These are phyloP conservation scores for Ormyrus pomaceus DNA, from an alignment of 2,888 invertebrate genomes.

Conservation along the genomic window DNA sequence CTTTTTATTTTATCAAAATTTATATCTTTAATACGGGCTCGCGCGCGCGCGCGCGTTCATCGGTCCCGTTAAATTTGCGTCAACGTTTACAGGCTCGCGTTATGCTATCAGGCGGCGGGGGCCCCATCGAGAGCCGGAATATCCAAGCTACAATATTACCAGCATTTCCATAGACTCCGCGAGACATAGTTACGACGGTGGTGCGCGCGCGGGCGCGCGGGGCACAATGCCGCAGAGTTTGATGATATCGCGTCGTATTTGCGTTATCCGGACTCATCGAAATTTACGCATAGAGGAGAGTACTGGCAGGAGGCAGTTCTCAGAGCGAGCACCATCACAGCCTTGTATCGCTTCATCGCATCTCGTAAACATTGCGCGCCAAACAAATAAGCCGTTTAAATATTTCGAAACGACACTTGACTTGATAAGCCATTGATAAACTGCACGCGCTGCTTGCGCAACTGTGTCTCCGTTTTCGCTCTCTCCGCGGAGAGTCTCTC, in stretches of 20 bases:
- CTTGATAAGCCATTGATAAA: conserved; percentile 18
- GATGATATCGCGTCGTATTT: conserved; percentile 40
- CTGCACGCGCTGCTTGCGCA: not conserved
- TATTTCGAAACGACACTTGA: conserved; percentile 40
- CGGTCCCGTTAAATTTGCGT: not conserved
- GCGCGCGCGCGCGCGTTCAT: not conserved
- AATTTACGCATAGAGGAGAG: conserved; percentile 21
- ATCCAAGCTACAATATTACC: conserved; percentile 13
- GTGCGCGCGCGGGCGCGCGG: not conserved
- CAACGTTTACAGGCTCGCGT: not conserved
- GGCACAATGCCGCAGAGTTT: conserved; percentile 14
- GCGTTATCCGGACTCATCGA: conserved; percentile 41
- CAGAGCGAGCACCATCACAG: not conserved
- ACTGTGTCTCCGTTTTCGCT: too few species aligned
- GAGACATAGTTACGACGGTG: not conserved
- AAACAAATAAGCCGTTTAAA: conserved; percentile 47
- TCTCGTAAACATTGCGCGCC: conserved; percentile 35
- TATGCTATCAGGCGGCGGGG: not conserved
- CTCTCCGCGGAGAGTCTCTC: not conserved
- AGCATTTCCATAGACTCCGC: conserved; percentile 8
- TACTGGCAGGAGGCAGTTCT: not conserved
- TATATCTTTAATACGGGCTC: too few species aligned
- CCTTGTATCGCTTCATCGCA: conserved; percentile 24
- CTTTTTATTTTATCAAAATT: too few species aligned
- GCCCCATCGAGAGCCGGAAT: not conserved